phyloP scores from a whole-genome alignment of 2,888 invertebrate species.

The Orthonevra nobilis region DNA sequence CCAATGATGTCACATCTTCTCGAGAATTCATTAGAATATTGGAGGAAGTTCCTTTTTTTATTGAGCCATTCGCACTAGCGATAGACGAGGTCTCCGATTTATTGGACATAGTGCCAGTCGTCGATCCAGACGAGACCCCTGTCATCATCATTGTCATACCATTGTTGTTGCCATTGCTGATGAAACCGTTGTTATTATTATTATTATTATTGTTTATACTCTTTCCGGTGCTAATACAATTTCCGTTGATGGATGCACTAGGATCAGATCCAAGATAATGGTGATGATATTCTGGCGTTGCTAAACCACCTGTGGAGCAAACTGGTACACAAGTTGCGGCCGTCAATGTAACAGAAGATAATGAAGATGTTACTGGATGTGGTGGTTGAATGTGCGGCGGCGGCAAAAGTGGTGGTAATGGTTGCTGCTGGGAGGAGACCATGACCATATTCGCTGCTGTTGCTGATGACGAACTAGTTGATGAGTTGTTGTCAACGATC shows the following conservation, averaged over 20 bases:
- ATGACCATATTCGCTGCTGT: slow-evolving; percentile 32
- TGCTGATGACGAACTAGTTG: slow-evolving; percentile 39
- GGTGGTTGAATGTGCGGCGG: slow-evolving; percentile 58
- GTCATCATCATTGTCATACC: slow-evolving; percentile 46
- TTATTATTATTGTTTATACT: slow-evolving; percentile 32
- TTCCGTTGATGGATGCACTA: slow-evolving; percentile 51
- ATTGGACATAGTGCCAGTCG: slow-evolving; percentile 45
- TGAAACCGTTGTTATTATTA: slow-evolving; percentile 69
- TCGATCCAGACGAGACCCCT: slow-evolving; percentile 45
- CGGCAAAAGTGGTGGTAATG: slow-evolving; percentile 43
- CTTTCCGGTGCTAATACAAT: slow-evolving; percentile 44
- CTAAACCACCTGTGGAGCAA: slow-evolving; percentile 57
- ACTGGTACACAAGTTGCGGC: slow-evolving; percentile 63
- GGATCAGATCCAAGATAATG: slow-evolving; percentile 44
- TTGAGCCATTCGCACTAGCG: slow-evolving; percentile 71
- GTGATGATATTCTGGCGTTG: slow-evolving; percentile 57
- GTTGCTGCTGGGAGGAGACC: slow-evolving; percentile 38
- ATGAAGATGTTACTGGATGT: slow-evolving; percentile 50
- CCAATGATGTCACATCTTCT: slow-evolving; percentile 77
- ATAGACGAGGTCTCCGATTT: slow-evolving; percentile 72
- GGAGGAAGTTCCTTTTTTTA: slow-evolving; percentile 66
- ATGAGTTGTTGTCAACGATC: slow-evolving; percentile 45
- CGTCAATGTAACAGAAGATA: slow-evolving; percentile 54
- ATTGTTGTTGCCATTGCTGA: slow-evolving; percentile 73
- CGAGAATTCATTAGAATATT: slow-evolving; percentile 74